phyloP scores from a whole-genome alignment of 37 sponge, comb jelly and placozoan species.

The Theonella swinhoei region DNA sequence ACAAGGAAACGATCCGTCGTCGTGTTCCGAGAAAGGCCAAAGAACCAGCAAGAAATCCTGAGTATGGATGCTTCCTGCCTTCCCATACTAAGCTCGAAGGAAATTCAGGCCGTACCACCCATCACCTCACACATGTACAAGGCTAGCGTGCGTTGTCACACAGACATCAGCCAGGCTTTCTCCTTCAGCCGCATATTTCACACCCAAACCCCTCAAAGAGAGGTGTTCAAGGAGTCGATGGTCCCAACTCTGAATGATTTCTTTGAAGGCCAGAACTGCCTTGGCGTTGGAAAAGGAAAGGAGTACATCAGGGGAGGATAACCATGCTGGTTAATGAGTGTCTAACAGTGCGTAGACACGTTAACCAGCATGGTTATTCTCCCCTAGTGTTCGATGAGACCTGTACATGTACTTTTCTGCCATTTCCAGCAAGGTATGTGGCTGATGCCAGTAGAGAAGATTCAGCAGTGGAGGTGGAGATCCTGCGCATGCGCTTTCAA shows the following conservation, averaged over 20 bases:
- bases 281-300: conserved; percentile 89
- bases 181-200: conserved; percentile 57
- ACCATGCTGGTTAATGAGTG: conserved; percentile 91
- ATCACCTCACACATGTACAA: conserved; percentile 45
- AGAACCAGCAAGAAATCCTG: conserved; percentile 19
- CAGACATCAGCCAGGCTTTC: conserved; percentile 35
- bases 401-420: conserved; percentile 70
- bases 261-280: conserved; percentile 77
- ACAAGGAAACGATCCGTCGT: conserved; percentile 50
- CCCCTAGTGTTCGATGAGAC: conserved; percentile 83
- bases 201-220: conserved; percentile 51
- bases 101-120: conserved; percentile 57
- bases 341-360: no score
- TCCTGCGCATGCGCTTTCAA: no score
- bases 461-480: no score
- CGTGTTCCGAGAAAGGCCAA: conserved; percentile 61
- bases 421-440: conserved; percentile 76
- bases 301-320: conserved; percentile 65
- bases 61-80: conserved; percentile 38
- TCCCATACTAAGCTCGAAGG: conserved; percentile 3
- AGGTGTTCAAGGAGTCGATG: conserved; percentile 59
- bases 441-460: no score
- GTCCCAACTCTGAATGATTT: conserved; percentile 61
- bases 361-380: no score
- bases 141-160: neutral